phyloP scores from a whole-genome alignment of 2,797 vertebrate species.

The Periparus ater region DNA sequence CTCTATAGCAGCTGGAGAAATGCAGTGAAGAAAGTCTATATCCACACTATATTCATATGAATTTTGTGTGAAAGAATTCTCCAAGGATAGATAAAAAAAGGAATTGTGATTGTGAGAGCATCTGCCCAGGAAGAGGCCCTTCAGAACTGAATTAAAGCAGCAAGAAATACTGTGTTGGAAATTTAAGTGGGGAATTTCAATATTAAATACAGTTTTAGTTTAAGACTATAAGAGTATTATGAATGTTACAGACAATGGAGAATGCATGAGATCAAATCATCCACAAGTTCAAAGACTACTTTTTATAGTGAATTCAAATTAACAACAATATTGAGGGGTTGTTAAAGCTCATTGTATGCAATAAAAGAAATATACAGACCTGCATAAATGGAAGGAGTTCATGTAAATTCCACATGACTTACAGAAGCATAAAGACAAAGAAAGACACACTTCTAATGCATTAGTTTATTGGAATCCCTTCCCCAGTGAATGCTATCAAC shows the following conservation, averaged over 20 bases:
- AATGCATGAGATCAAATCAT: background rate
- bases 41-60: background rate
- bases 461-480: background rate
- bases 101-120: background rate
- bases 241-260: background rate
- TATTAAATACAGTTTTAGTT: background rate
- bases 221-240: background rate
- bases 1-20: background rate
- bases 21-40: background rate
- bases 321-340: background rate
- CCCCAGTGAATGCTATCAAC: background rate
- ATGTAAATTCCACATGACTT: background rate
- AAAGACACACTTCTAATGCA: fast-evolving
- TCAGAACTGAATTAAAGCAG: slow-evolving; percentile 18
- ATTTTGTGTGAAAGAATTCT: background rate
- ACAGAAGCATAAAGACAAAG: background rate
- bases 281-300: background rate
- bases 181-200: background rate
- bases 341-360: background rate
- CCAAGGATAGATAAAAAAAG: background rate
- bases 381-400: background rate
- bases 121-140: background rate
- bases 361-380: background rate
- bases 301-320: background rate
- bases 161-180: background rate